Conservation (phyloP, 2,888 invertebrate species). For the Agrochola circellaris region DNA sequence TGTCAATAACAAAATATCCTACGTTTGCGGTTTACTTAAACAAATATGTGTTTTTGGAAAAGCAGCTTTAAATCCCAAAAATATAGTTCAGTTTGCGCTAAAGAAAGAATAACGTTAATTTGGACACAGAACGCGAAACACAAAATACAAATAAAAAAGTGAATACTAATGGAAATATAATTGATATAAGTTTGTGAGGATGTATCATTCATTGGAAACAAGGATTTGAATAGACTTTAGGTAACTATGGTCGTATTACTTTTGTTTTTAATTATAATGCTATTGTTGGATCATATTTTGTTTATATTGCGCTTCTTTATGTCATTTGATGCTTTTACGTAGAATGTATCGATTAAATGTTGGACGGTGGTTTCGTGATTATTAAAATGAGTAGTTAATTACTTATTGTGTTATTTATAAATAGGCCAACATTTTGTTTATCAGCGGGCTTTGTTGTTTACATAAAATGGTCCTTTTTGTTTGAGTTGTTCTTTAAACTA, state of each 20-base stretch:
- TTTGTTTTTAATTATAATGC: neutral
- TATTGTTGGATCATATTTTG: neutral
- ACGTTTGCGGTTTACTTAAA: neutral
- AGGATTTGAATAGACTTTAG: neutral
- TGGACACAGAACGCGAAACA: no score
- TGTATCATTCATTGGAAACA: neutral
- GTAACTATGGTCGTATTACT: neutral
- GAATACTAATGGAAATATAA: no score
- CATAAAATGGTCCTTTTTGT: neutral
- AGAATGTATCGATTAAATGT: slow-evolving; percentile 1
- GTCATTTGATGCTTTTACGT: slow-evolving; percentile 1
- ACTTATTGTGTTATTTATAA: slow-evolving; percentile 36
- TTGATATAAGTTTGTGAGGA: neutral
- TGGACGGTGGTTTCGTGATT: slow-evolving; percentile 23
- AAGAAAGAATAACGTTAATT: no score
- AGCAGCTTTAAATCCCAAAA: neutral
- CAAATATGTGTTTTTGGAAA: neutral
- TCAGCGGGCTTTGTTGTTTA: slow-evolving; percentile 16
- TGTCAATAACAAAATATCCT: neutral
- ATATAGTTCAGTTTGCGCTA: neutral
- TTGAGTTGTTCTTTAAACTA: slow-evolving; percentile 4
- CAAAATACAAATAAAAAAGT: no score
- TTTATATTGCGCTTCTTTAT: neutral
- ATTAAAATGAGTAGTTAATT: slow-evolving; percentile 41
- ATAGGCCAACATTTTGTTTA: slow-evolving; percentile 23